These are phyloP conservation scores for Mus musculus DNA, from an alignment of 2,113 vertebrate genomes.

Conservation along the genomic window DNA sequence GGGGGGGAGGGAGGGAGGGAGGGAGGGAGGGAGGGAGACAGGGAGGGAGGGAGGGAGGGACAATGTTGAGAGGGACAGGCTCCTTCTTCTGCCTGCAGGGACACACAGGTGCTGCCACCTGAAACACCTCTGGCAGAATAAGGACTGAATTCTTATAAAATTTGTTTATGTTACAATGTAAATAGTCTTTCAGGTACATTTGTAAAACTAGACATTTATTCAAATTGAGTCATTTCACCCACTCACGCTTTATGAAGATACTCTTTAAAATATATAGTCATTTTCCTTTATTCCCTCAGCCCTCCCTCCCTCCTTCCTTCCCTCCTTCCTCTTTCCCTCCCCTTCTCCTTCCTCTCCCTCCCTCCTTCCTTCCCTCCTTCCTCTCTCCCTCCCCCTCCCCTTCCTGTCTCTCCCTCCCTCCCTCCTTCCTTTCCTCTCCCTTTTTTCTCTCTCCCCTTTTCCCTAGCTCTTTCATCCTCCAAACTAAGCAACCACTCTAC, in stretches of 20 bases:
- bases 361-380: fast-evolving
- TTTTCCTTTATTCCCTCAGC: not conserved
- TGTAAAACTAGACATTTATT: not conserved
- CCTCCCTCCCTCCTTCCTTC: not conserved
- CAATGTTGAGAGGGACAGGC: not conserved
- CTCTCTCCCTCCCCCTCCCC: fast-evolving
- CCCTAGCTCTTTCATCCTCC: not conserved
- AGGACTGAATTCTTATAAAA: not conserved
- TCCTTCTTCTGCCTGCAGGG: not conserved
- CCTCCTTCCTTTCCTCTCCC: not conserved
- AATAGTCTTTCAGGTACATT: not conserved
- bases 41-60: too few species aligned
- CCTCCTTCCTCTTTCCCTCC: not conserved
- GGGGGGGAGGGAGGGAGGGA: too few species aligned
- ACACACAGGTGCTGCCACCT: not conserved
- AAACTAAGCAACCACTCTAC: not conserved
- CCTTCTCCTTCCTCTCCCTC: fast-evolving
- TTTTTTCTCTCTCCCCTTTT: not conserved
- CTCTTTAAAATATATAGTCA: not conserved
- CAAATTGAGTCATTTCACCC: not conserved
- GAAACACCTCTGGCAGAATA: not conserved
- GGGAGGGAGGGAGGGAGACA: too few species aligned
- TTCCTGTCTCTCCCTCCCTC: too few species aligned
- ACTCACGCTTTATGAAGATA: not conserved
- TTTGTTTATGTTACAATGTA: not conserved